phyloP scores from a whole-genome alignment of 2,888 invertebrate species.

The Schrankia costaestrigalis region DNA sequence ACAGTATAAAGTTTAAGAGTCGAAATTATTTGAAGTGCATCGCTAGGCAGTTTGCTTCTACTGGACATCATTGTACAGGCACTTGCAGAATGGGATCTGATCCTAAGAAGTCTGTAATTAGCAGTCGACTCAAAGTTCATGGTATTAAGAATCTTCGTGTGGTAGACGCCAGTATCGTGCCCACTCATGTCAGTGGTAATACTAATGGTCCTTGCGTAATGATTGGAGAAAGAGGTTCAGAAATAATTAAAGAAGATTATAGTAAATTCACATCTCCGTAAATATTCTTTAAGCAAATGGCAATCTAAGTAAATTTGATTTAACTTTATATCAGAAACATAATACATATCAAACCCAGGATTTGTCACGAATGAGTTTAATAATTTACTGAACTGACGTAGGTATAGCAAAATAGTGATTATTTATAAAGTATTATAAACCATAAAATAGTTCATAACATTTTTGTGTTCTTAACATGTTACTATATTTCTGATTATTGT shows the following conservation, averaged over 20 bases:
- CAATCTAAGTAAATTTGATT: neutral
- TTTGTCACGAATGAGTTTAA: too few species aligned
- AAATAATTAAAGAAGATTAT: constrained; percentile 70
- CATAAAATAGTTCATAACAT: too few species aligned
- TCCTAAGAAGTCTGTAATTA: constrained; percentile 65
- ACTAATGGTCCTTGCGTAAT: constrained; percentile 81
- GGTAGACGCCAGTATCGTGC: constrained; percentile 83
- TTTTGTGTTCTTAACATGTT: too few species aligned
- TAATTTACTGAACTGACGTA: too few species aligned
- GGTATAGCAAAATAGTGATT: too few species aligned
- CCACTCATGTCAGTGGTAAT: constrained; percentile 79
- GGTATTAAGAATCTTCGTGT: constrained; percentile 80
- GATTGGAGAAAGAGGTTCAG: constrained; percentile 82
- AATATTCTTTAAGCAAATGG: too few species aligned
- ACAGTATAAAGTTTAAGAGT: constrained; percentile 23
- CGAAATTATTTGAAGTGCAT: constrained; percentile 22
- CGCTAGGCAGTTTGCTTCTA: constrained; percentile 39
- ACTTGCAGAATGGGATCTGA: constrained; percentile 82
- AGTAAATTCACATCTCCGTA: neutral
- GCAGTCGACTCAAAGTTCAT: constrained; percentile 55
- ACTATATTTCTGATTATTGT: too few species aligned
- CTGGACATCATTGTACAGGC: constrained; percentile 81
- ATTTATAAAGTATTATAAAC: too few species aligned
- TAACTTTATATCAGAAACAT: too few species aligned
- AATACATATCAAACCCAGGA: too few species aligned